A percentile compares a stretch with the other conserved stretches of the same genome.
Conservation (phyloP, 2,888 invertebrate genomes). For the Lasioglossum calceatum region DNA sequence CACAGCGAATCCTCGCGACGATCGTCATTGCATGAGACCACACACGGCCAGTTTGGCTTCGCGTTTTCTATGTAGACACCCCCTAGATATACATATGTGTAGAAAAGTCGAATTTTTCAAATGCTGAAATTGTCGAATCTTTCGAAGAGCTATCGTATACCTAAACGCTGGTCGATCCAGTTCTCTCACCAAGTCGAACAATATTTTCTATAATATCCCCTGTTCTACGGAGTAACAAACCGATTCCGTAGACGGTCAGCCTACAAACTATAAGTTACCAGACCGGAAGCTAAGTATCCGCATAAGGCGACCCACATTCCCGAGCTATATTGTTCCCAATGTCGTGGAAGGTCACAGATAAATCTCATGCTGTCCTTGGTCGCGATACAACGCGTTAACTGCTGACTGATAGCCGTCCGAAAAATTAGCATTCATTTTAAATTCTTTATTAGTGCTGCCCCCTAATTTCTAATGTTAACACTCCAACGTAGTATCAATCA, state of each 20-base stretch:
- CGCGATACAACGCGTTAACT: slow-evolving; percentile 22
- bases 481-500: background rate
- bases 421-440: background rate
- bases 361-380: slow-evolving; percentile 44
- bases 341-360: slow-evolving; percentile 42
- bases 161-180: slow-evolving; percentile 1
- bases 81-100: slow-evolving; percentile 12
- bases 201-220: slow-evolving; percentile 39
- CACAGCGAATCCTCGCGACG: slow-evolving; percentile 22
- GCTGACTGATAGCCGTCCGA: background rate
- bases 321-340: slow-evolving; percentile 53
- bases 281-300: slow-evolving; percentile 34
- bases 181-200: slow-evolving; percentile 29
- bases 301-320: slow-evolving; percentile 17
- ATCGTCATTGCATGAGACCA: slow-evolving; percentile 27
- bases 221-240: slow-evolving; percentile 37
- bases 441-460: background rate
- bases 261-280: slow-evolving; percentile 63
- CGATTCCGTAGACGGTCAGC: slow-evolving; percentile 64
- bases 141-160: slow-evolving; percentile 5
- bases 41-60: slow-evolving; percentile 38
- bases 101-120: slow-evolving; percentile 3
- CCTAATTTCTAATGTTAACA: background rate
- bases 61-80: slow-evolving; percentile 53
- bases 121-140: slow-evolving; percentile 11